phyloP scores from a whole-genome alignment of 2,797 vertebrate genomes.

The Zonotrichia albicollis region DNA sequence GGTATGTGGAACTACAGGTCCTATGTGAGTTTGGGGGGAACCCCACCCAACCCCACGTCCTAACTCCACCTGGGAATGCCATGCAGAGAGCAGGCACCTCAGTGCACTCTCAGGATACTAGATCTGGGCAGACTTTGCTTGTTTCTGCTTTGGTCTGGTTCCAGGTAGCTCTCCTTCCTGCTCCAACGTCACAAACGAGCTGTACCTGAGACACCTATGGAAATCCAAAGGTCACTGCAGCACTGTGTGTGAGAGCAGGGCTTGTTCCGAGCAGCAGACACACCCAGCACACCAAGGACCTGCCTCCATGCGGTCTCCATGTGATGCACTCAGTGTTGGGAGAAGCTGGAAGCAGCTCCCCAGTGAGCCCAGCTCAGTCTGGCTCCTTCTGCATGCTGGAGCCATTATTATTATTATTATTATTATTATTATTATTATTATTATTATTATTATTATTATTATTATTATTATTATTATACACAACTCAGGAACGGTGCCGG shows the following conservation, averaged over 20 bases:
- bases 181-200: not conserved
- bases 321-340: not conserved
- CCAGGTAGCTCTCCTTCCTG: not conserved
- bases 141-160: not conserved
- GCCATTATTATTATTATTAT: too few species aligned
- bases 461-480: not conserved
- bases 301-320: not conserved
- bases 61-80: not conserved
- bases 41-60: not conserved
- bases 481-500: rapidly evolving
- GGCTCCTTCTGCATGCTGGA: not conserved
- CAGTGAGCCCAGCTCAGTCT: not conserved
- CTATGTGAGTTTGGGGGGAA: not conserved
- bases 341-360: not conserved
- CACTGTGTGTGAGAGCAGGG: not conserved
- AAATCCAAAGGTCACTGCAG: conserved; percentile 42
- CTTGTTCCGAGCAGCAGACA: not conserved
- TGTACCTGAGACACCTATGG: conserved; percentile 14
- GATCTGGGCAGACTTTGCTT: not conserved
- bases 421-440: too few species aligned
- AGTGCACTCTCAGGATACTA: not conserved
- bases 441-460: too few species aligned
- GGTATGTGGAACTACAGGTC: not conserved
- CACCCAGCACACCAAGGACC: not conserved
- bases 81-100: not conserved